These are phyloP conservation scores for Chrysocyon brachyurus DNA, from an alignment of 2,797 vertebrate species.

Conservation along the genomic window DNA sequence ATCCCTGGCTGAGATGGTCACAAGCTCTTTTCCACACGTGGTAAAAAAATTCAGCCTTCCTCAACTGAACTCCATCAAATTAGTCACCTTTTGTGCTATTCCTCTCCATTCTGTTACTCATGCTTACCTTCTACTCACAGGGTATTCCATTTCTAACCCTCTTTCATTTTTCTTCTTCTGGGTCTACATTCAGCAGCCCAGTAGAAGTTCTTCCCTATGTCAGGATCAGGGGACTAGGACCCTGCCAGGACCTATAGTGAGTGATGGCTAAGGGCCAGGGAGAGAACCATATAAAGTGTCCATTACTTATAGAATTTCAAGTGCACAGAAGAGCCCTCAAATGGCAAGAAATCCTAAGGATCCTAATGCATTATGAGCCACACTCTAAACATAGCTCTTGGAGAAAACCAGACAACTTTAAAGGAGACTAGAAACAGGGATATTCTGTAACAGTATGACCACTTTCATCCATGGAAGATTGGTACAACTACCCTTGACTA, in stretches of 20 bases:
- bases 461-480: not conserved
- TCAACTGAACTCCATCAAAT: not conserved
- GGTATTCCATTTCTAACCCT: not conserved
- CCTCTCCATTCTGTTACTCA: not conserved
- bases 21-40: not conserved
- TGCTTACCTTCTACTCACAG: not conserved
- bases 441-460: not conserved
- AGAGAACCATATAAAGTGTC: not conserved
- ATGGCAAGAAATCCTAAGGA: not conserved
- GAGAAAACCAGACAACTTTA: conserved; percentile 6
- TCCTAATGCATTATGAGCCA: not conserved
- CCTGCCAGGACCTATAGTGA: not conserved
- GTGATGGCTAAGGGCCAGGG: not conserved
- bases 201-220: not conserved
- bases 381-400: not conserved
- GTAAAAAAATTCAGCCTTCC: not conserved
- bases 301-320: not conserved
- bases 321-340: not conserved
- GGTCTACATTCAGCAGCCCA: not conserved
- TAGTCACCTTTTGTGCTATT: not conserved
- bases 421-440: conserved; percentile 4
- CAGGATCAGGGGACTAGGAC: not conserved
- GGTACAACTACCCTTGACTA: not conserved
- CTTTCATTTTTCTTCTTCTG: not conserved
- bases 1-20: not conserved